Evolutionary conservation across 1,140 invertebrate species (phyloP).

Genomic region (Ceratoteleas bidentatus): DNA sequence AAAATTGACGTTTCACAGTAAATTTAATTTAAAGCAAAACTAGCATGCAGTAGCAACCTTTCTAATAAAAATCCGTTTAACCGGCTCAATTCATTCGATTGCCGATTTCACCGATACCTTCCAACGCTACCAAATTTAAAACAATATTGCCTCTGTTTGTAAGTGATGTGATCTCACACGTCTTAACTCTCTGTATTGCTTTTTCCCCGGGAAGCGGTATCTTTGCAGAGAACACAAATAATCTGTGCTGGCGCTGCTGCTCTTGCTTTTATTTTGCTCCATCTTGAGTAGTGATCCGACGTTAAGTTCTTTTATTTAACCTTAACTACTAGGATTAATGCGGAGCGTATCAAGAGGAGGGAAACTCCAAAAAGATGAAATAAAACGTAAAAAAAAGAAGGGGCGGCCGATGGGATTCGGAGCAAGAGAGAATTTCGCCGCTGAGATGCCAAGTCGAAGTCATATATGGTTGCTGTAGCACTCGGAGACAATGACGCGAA

Average conservation of each 20-base stretch:
- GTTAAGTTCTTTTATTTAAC: slow-evolving; percentile 53
- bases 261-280: slow-evolving; percentile 31
- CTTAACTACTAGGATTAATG: slow-evolving; percentile 52
- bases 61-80: slow-evolving; percentile 1
- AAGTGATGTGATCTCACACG: slow-evolving; percentile 37
- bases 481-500: slow-evolving; percentile 62
- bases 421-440: slow-evolving; percentile 47
- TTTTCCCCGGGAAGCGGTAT: slow-evolving; percentile 32
- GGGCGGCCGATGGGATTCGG: slow-evolving; percentile 32
- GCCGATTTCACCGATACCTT: neutral
- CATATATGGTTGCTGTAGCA: slow-evolving; percentile 53
- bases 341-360: slow-evolving; percentile 33
- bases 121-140: slow-evolving; percentile 11
- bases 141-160: slow-evolving; percentile 29
- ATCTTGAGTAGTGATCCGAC: slow-evolving; percentile 42
- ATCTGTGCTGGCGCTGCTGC: slow-evolving; percentile 30
- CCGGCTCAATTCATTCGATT: neutral
- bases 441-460: slow-evolving; percentile 53
- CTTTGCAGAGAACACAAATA: slow-evolving; percentile 47
- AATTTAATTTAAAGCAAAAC: neutral
- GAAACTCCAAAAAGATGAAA: slow-evolving; percentile 28
- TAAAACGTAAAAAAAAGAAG: slow-evolving; percentile 32
- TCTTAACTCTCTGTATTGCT: slow-evolving; percentile 24
- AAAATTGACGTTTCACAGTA: neutral
- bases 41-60: neutral